phyloP scores from a whole-genome alignment of 2,113 vertebrate genomes.

The Apodemus speciosus region DNA sequence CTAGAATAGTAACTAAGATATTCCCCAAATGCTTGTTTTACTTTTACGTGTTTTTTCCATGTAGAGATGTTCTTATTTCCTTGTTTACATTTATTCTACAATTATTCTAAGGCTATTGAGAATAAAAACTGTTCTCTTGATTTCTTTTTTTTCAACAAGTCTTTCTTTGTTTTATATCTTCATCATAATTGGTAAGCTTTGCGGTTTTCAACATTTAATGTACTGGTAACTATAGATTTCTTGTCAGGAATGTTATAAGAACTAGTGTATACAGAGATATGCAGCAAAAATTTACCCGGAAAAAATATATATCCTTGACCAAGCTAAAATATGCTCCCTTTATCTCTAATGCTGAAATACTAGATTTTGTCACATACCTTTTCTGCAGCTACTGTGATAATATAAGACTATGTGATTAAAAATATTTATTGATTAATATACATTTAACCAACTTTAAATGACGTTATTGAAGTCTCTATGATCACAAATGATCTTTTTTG shows the following conservation, averaged over 20 bases:
- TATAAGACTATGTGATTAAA: neutral
- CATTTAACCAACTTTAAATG: neutral
- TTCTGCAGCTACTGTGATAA: neutral
- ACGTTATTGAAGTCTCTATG: neutral
- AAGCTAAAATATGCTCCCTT: neutral
- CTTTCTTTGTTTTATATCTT: neutral
- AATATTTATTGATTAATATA: neutral
- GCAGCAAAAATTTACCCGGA: neutral
- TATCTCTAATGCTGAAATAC: neutral
- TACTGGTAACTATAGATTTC: neutral
- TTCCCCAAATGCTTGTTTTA: neutral
- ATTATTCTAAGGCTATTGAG: neutral
- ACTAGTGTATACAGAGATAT: fast-evolving
- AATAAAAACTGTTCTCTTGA: neutral
- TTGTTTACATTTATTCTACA: neutral
- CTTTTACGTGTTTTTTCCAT: neutral
- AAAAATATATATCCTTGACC: no score
- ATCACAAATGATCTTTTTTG: neutral
- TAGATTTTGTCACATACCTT: neutral
- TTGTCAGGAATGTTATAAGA: neutral
- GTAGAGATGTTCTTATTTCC: neutral
- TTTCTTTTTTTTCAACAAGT: neutral
- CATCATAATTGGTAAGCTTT: neutral
- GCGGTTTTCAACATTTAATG: neutral
- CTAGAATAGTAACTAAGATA: neutral